Evolutionary conservation across 2,797 vertebrate species (phyloP).

Genomic region (Masticophis lateralis): DNA sequence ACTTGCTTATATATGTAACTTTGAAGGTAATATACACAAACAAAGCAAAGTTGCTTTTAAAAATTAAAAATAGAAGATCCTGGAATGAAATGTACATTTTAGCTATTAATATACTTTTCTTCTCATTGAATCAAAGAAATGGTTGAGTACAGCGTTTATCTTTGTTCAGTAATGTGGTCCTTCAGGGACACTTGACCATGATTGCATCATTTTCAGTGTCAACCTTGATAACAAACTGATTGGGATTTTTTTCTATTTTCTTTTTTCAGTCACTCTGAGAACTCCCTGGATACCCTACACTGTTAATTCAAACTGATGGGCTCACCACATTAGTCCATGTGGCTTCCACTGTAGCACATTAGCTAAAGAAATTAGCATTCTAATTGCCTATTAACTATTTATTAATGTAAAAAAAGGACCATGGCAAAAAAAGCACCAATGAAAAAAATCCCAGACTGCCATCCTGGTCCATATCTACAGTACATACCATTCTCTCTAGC

Average conservation of each 20-base stretch:
- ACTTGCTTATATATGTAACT: neutral
- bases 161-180: constrained; percentile 54
- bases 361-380: constrained; percentile 87
- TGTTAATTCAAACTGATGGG: constrained; percentile 78
- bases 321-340: constrained; percentile 64
- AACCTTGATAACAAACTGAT: constrained; percentile 67
- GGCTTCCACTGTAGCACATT: constrained; percentile 62
- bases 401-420: constrained; percentile 52
- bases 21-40: neutral
- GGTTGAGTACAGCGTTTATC: constrained; percentile 61
- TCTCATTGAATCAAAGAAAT: constrained; percentile 30
- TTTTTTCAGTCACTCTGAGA: constrained; percentile 4
- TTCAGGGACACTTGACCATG: constrained; percentile 66
- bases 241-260: constrained; percentile 33
- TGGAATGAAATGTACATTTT: constrained; percentile 51
- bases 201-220: constrained; percentile 72
- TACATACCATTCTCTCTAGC: constrained; percentile 75
- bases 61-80: constrained; percentile 36
- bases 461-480: constrained; percentile 69
- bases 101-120: constrained; percentile 43
- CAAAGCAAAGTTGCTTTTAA: constrained; percentile 9
- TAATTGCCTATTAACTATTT: constrained; percentile 89
- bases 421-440: neutral
- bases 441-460: constrained; percentile 37
- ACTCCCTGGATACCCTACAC: constrained; percentile 73